phyloP scores from a whole-genome alignment of 2,888 invertebrate genomes.

The Rhogogaster chlorosoma region DNA sequence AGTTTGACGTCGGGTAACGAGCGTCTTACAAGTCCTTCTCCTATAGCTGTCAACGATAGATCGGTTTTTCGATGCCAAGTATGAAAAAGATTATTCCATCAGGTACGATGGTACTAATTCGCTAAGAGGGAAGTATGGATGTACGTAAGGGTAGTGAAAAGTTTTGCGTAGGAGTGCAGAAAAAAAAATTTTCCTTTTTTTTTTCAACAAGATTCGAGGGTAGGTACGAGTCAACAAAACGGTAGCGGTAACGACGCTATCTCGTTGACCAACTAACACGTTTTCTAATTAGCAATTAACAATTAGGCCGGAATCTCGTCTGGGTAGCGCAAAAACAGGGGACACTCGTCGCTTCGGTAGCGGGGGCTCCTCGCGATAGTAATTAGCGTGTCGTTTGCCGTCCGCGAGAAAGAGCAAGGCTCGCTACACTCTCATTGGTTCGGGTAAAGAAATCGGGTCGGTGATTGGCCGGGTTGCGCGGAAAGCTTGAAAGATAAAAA shows the following conservation, averaged over 20 bases:
- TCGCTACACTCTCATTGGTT: slow-evolving; percentile 22
- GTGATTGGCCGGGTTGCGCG: slow-evolving; percentile 24
- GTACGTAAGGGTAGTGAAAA: background rate
- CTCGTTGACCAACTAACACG: slow-evolving; percentile 64
- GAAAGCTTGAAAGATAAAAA: slow-evolving; percentile 29
- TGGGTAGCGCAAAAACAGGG: slow-evolving; percentile 51
- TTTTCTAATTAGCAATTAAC: slow-evolving; percentile 65
- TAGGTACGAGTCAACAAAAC: slow-evolving; percentile 29
- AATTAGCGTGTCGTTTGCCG: slow-evolving; percentile 46
- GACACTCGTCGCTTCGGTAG: slow-evolving; percentile 35
- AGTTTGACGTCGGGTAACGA: slow-evolving; percentile 55
- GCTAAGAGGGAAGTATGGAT: background rate
- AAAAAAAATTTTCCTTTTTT: background rate
- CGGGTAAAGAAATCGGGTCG: slow-evolving; percentile 16
- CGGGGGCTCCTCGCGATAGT: slow-evolving; percentile 20
- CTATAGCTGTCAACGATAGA: slow-evolving; percentile 26
- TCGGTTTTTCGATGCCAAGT: background rate
- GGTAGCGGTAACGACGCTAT: slow-evolving; percentile 55
- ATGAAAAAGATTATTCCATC: background rate
- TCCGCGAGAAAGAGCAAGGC: slow-evolving; percentile 40
- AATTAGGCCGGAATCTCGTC: slow-evolving; percentile 60
- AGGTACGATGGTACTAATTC: background rate
- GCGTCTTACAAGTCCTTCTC: slow-evolving; percentile 50
- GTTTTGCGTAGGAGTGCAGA: background rate
- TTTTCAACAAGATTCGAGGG: background rate